Percentiles rank a stretch among this genome's conserved stretches.
Conservation (phyloP, 2,113 vertebrate species). For the Oreochromis tanganicae region DNA sequence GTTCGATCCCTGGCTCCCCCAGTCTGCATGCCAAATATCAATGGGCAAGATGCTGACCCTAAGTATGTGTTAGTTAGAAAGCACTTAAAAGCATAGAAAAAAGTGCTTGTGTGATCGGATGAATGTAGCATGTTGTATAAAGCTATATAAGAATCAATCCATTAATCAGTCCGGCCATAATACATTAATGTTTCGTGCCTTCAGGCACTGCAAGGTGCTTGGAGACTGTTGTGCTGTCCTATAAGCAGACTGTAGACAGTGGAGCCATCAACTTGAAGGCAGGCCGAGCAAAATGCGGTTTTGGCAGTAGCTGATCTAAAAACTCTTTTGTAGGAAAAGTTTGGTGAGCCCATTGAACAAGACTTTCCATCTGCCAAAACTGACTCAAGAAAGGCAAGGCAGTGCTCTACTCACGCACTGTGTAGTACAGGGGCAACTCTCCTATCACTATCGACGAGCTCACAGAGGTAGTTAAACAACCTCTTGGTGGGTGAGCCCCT, state of each 20-base stretch:
- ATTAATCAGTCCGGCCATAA: neutral
- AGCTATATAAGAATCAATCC: neutral
- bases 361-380: neutral
- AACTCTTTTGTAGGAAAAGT: neutral
- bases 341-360: neutral
- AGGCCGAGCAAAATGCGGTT: fast-evolving
- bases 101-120: neutral
- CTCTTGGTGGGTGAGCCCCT: neutral
- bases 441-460: neutral
- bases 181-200: neutral
- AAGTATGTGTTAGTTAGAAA: neutral
- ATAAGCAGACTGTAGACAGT: neutral
- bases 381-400: neutral
- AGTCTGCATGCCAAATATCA: neutral
- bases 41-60: fast-evolving
- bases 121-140: neutral
- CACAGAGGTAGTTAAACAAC: neutral
- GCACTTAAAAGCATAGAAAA: neutral
- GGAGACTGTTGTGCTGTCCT: neutral
- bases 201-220: neutral
- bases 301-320: neutral
- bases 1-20: neutral
- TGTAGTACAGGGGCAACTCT: neutral
- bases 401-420: neutral
- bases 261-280: neutral